These are phyloP conservation scores for Danaus plexippus DNA, from an alignment of 1,140 invertebrate species.

Conservation along the genomic window DNA sequence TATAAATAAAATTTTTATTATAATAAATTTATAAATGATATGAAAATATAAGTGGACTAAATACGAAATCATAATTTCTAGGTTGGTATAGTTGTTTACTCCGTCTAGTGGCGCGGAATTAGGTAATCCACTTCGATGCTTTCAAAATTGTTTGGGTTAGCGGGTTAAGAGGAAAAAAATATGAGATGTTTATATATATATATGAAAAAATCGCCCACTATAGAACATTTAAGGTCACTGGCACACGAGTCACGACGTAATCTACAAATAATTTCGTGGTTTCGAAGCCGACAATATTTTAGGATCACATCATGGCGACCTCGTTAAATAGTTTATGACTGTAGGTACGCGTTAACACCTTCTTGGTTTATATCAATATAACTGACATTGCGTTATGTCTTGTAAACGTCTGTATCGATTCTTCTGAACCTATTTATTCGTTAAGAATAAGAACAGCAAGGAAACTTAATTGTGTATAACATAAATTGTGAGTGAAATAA, in stretches of 20 bases:
- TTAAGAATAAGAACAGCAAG: no score
- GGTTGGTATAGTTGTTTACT: no score
- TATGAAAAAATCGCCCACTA: constrained; percentile 26
- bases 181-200: constrained; percentile 18
- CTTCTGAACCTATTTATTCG: constrained; percentile 4
- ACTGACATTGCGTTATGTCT: constrained; percentile 17
- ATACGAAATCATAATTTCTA: no score
- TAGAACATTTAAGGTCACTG: constrained; percentile 31
- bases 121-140: constrained; percentile 1
- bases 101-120: neutral
- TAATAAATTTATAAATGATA: no score
- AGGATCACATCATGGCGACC: constrained; percentile 1
- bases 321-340: constrained; percentile 4
- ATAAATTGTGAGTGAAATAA: no score
- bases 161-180: constrained; percentile 48
- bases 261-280: no score
- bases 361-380: constrained; percentile 7
- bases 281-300: neutral
- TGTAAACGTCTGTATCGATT: constrained; percentile 1
- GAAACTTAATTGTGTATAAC: no score
- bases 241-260: constrained; percentile 14
- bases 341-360: constrained; percentile 11
- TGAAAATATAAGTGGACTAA: no score
- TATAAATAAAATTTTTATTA: no score
- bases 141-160: constrained; percentile 31